These are phyloP conservation scores for Batillaria attramentaria DNA, from an alignment of 1,140 invertebrate species.

Conservation along the genomic window DNA sequence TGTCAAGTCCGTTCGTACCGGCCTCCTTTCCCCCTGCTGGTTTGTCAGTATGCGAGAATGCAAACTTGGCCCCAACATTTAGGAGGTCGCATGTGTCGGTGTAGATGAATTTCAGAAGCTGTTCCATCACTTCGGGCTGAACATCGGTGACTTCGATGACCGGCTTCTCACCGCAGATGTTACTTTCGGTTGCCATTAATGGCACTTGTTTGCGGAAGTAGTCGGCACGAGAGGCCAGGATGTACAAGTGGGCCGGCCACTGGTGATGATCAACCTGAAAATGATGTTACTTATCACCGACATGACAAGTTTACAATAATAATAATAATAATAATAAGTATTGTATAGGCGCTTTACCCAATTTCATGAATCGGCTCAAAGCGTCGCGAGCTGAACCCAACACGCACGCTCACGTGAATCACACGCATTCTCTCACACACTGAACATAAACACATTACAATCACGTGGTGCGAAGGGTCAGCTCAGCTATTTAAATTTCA, in stretches of 20 bases:
- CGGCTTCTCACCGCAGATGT: conserved; percentile 34
- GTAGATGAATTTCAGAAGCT: conserved; percentile 80
- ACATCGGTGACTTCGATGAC: conserved; percentile 62
- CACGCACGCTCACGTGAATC: too few relatives aligned
- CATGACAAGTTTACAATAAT: too few relatives aligned
- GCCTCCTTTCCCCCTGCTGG: background rate
- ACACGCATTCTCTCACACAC: too few relatives aligned
- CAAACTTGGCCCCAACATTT: conserved; percentile 67
- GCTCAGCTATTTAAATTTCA: too few relatives aligned
- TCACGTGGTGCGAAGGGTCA: too few relatives aligned
- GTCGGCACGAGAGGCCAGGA: conserved; percentile 59
- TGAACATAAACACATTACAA: too few relatives aligned
- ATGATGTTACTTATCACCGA: too few relatives aligned
- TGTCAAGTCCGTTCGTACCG: background rate
- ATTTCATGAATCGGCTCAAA: too few relatives aligned
- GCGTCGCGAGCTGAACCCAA: too few relatives aligned
- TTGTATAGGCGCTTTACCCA: too few relatives aligned
- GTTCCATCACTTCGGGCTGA: conserved; percentile 77
- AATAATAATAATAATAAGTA: too few relatives aligned
- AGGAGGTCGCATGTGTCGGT: conserved; percentile 79
- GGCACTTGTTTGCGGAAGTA: conserved; percentile 60
- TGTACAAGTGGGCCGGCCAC: conserved; percentile 66
- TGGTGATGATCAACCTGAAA: conserved; percentile 74
- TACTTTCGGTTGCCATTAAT: conserved; percentile 35
- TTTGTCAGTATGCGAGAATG: conserved; percentile 10